Percentiles rank a stretch among this genome's conserved stretches.
Conservation (phyloP, 2,797 vertebrate species). For the Molossus alvarezi region DNA sequence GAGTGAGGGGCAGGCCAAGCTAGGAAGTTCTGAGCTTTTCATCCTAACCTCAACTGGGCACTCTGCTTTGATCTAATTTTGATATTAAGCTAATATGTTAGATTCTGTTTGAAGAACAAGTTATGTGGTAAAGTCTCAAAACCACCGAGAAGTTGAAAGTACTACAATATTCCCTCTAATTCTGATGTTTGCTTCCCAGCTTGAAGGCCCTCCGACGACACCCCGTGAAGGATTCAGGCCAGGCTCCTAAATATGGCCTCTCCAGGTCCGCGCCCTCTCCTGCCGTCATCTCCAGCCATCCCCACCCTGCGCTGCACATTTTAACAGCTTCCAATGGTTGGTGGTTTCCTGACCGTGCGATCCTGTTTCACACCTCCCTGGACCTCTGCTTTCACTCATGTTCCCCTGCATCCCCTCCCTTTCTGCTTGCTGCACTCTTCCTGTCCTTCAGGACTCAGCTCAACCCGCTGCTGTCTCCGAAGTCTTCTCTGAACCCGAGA, state of each 20-base stretch:
- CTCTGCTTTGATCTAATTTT: slow-evolving; percentile 57
- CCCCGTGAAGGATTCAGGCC: not conserved
- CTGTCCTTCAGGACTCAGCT: not conserved
- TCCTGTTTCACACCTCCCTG: not conserved
- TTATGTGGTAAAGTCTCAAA: slow-evolving; percentile 34
- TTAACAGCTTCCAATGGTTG: not conserved
- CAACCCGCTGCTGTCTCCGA: not conserved
- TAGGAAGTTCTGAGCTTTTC: not conserved
- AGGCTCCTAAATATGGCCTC: not conserved
- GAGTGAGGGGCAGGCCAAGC: not conserved
- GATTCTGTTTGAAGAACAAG: slow-evolving; percentile 59
- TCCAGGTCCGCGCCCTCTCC: too few relatives aligned
- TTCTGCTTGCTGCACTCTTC: not conserved
- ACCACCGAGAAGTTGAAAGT: slow-evolving; percentile 28
- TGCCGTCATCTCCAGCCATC: not conserved
- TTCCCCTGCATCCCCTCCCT: not conserved
- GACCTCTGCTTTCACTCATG: not conserved
- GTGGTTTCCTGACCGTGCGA: not conserved
- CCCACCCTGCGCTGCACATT: not conserved
- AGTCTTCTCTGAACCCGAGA: not conserved
- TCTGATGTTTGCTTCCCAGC: not conserved
- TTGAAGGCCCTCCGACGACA: not conserved
- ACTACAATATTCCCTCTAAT: not conserved
- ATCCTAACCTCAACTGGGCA: not conserved
- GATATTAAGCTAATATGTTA: slow-evolving; percentile 20